Percentiles rank a stretch among this genome's conserved stretches.
These are phyloP conservation scores for Orchestes rusci DNA, from an alignment of 2,888 invertebrate genomes.

Conservation along the genomic window DNA sequence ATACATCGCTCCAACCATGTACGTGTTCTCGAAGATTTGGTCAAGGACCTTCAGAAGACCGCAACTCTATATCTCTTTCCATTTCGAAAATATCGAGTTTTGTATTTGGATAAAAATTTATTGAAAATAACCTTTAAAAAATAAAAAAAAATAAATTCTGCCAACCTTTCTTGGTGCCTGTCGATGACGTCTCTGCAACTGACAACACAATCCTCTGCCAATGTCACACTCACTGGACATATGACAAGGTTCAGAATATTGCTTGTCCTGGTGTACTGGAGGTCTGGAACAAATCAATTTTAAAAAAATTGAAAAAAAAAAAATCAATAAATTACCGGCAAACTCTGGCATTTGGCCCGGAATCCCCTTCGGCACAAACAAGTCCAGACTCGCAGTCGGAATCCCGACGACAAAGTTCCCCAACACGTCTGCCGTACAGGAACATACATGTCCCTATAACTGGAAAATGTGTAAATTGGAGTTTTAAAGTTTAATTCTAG, in stretches of 20 bases:
- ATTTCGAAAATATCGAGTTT: no score
- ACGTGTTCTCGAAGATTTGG: no score
- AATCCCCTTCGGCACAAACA: slow-evolving; percentile 66
- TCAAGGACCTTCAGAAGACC: no score
- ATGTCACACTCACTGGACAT: slow-evolving; percentile 82
- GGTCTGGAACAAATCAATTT: slow-evolving; percentile 54
- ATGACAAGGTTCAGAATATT: slow-evolving; percentile 76
- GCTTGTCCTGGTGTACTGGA: slow-evolving; percentile 68
- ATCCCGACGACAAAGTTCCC: slow-evolving; percentile 75
- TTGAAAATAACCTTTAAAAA: no score
- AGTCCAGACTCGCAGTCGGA: slow-evolving; percentile 80
- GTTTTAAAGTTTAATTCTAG: background rate
- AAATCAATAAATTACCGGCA: slow-evolving; percentile 44
- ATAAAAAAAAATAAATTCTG: no score
- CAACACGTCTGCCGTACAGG: slow-evolving; percentile 67
- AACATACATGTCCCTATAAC: slow-evolving; percentile 60
- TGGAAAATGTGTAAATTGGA: slow-evolving; percentile 42
- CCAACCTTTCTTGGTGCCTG: slow-evolving; percentile 74
- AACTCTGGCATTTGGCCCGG: slow-evolving; percentile 56
- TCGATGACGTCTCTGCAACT: slow-evolving; percentile 76
- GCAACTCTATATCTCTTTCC: no score
- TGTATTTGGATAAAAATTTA: no score
- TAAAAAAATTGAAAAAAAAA: slow-evolving; percentile 2
- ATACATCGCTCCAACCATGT: no score
- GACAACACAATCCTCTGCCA: slow-evolving; percentile 78